A percentile compares a stretch with the other conserved stretches of the same genome.
These are phyloP conservation scores for Melanotaenia nigrans DNA, from an alignment of 2,797 vertebrate species.

Conservation along the genomic window DNA sequence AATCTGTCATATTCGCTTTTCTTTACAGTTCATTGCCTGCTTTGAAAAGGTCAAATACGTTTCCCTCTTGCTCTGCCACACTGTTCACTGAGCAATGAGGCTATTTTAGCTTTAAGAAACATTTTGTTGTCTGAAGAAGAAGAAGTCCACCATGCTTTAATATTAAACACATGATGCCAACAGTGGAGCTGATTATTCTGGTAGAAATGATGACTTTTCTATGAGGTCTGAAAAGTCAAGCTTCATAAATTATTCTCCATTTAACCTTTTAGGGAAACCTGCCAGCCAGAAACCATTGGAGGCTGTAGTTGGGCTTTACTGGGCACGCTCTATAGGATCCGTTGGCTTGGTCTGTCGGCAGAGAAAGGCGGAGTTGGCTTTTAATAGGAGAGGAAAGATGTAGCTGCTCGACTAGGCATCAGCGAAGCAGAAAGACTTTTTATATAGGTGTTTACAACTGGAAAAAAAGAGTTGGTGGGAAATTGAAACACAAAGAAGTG, in stretches of 20 bases:
- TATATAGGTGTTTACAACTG: slow-evolving; percentile 25
- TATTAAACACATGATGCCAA: slow-evolving; percentile 15
- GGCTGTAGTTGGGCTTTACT: slow-evolving; percentile 39
- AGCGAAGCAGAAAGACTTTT: slow-evolving; percentile 63
- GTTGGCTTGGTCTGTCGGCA: slow-evolving; percentile 20
- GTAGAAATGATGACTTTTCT: slow-evolving; percentile 1
- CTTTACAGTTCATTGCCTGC: not conserved
- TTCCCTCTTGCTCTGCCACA: not conserved
- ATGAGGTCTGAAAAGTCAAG: slow-evolving; percentile 4
- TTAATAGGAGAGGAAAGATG: slow-evolving; percentile 52
- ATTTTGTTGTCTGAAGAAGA: slow-evolving; percentile 2
- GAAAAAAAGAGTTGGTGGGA: slow-evolving; percentile 24
- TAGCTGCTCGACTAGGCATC: slow-evolving; percentile 61
- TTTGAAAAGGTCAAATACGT: not conserved
- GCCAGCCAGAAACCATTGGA: slow-evolving; percentile 48
- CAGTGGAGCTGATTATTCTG: slow-evolving; percentile 6
- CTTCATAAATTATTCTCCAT: slow-evolving; percentile 10
- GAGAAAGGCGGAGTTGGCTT: slow-evolving; percentile 36
- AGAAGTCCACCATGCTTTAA: not conserved
- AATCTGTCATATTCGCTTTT: slow-evolving; percentile 3
- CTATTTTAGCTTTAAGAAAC: not conserved
- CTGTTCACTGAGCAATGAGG: not conserved
- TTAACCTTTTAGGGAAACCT: slow-evolving; percentile 34
- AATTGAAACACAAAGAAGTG: slow-evolving; percentile 36
- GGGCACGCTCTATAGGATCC: slow-evolving; percentile 45